Evolutionary conservation across 1,140 invertebrate species (phyloP).

Genomic region (Tetragnatha versicolor): DNA sequence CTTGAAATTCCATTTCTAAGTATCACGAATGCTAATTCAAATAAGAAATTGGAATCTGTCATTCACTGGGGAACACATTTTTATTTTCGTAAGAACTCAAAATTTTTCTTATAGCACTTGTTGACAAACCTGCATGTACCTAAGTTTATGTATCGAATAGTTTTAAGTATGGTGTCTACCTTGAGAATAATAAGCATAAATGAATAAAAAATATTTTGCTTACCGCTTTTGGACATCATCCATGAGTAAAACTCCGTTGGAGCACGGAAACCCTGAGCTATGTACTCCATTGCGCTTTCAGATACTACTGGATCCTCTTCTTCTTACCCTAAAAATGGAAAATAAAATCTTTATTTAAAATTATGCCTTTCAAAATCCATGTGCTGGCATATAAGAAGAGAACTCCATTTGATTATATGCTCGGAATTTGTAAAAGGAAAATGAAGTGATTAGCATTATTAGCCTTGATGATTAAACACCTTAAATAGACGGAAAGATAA

Average conservation of each 20-base stretch:
- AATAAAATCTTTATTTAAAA: too few relatives aligned
- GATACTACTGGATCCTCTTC: slow-evolving; percentile 71
- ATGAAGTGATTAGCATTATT: too few relatives aligned
- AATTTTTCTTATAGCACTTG: background rate
- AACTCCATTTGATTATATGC: too few relatives aligned
- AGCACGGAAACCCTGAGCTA: slow-evolving; percentile 26
- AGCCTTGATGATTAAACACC: too few relatives aligned
- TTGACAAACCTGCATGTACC: background rate
- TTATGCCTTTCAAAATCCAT: too few relatives aligned
- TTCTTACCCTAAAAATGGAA: too few relatives aligned
- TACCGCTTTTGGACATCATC: slow-evolving; percentile 56
- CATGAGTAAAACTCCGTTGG: slow-evolving; percentile 36
- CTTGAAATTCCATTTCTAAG: too few relatives aligned
- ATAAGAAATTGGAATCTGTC: background rate
- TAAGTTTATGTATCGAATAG: background rate
- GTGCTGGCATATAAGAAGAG: too few relatives aligned
- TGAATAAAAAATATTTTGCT: background rate
- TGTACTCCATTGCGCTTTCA: slow-evolving; percentile 58
- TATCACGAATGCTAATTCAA: too few relatives aligned
- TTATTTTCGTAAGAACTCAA: background rate
- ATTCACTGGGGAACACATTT: background rate
- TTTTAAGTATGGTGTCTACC: background rate
- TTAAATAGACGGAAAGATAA: too few relatives aligned
- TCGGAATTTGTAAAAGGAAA: too few relatives aligned
- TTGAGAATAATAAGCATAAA: background rate